A percentile compares a stretch with the other conserved stretches of the same genome.
phyloP scores from a whole-genome alignment of 2,888 invertebrate species.

The Oscheius sp. region DNA sequence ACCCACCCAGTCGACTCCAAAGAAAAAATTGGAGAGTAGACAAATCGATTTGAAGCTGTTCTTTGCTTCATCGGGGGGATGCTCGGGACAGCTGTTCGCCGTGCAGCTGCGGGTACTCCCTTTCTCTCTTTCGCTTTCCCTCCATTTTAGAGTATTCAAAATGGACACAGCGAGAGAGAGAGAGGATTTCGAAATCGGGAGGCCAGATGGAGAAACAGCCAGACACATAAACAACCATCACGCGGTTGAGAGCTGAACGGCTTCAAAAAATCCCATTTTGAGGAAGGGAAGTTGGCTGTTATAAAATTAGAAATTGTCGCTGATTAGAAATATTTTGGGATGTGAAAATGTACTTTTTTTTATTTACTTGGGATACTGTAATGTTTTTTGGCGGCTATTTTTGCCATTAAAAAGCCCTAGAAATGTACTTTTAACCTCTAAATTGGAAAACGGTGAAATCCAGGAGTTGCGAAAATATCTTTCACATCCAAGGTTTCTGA shows the following conservation, averaged over 20 bases:
- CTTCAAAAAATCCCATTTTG: not conserved
- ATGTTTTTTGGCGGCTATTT: too few relatives aligned
- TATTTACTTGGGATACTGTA: too few relatives aligned
- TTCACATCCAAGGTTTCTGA: too few relatives aligned
- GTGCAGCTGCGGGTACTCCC: not conserved
- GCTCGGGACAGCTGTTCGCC: constrained; percentile 11
- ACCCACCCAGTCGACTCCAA: not conserved
- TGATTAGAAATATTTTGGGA: too few relatives aligned
- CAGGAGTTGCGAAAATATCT: too few relatives aligned
- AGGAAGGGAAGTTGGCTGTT: not conserved
- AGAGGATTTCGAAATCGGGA: not conserved
- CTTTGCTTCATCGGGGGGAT: not conserved
- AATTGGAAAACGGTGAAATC: too few relatives aligned
- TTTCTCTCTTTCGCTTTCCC: not conserved
- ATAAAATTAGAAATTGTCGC: too few relatives aligned
- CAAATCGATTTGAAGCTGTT: constrained; percentile 22
- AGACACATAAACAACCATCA: not conserved
- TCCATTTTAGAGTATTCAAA: not conserved
- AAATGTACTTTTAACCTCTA: too few relatives aligned
- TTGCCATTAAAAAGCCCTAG: not conserved
- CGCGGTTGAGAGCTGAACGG: not conserved
- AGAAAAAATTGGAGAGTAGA: not conserved
- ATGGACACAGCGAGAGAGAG: not conserved
- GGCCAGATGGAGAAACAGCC: not conserved
- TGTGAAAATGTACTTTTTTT: too few relatives aligned